These are phyloP conservation scores for Sandelia bainsii DNA, from an alignment of 2,797 vertebrate genomes.

Conservation along the genomic window DNA sequence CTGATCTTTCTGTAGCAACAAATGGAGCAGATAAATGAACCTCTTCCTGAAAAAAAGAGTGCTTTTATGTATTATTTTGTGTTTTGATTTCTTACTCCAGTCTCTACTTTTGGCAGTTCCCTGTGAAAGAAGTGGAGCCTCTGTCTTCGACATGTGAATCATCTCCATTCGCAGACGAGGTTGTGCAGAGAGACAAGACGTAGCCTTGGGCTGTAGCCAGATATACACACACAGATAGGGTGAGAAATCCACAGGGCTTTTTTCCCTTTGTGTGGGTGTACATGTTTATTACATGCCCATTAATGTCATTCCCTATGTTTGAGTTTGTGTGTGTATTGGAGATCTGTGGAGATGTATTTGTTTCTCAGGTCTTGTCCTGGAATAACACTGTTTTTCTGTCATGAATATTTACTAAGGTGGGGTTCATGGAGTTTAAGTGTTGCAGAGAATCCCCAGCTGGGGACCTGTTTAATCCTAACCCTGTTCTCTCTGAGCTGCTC, in stretches of 20 bases:
- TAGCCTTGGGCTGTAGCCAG: constrained; percentile 64
- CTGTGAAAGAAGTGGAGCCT: constrained; percentile 43
- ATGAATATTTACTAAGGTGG: constrained; percentile 71
- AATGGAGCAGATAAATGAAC: constrained; percentile 7
- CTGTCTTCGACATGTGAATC: constrained; percentile 50
- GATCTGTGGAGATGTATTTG: constrained; percentile 18
- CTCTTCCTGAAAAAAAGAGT: constrained; percentile 7
- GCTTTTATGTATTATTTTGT: constrained; percentile 14
- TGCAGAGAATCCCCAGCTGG: constrained; percentile 62
- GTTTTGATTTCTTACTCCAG: constrained; percentile 37
- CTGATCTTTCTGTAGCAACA: constrained; percentile 12
- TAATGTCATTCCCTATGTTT: constrained; percentile 47
- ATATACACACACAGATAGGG: constrained; percentile 43
- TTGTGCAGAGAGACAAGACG: constrained; percentile 69
- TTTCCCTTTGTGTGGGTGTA: constrained; percentile 58
- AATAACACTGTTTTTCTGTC: constrained; percentile 41
- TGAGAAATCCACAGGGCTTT: constrained; percentile 43
- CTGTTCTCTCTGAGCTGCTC: constrained; percentile 63
- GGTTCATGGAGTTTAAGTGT: constrained; percentile 66
- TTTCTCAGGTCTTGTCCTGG: constrained; percentile 31
- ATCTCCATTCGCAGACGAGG: constrained; percentile 63
- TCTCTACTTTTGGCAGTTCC: constrained; percentile 40
- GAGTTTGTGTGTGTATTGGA: constrained; percentile 28
- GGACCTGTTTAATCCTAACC: constrained; percentile 69
- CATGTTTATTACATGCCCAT: constrained; percentile 44